These are phyloP conservation scores for Sebastes trivittatus DNA, from an alignment of 2,797 vertebrate genomes.

Conservation along the genomic window DNA sequence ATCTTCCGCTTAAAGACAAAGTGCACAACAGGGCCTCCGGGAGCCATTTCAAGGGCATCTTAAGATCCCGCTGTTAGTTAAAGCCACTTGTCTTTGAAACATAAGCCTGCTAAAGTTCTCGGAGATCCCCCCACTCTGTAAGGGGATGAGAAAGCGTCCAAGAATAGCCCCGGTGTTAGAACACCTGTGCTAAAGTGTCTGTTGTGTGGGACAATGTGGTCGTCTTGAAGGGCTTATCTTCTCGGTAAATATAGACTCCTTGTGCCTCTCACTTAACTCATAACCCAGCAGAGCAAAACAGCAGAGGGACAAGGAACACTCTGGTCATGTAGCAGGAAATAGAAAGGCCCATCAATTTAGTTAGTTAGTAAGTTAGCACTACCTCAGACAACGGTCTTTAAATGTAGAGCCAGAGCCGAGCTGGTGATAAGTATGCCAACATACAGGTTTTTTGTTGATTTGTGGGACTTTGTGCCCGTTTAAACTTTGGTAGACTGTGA, in stretches of 20 bases:
- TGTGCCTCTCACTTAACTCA: slow-evolving; percentile 29
- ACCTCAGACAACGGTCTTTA: background rate
- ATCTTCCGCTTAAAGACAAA: slow-evolving; percentile 74
- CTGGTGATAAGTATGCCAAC: background rate
- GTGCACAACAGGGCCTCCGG: slow-evolving; percentile 62
- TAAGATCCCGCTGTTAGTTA: slow-evolving; percentile 74
- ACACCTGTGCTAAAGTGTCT: slow-evolving; percentile 77
- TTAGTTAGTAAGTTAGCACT: background rate
- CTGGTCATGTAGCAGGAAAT: background rate
- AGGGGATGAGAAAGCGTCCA: slow-evolving; percentile 69
- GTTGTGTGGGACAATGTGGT: slow-evolving; percentile 77
- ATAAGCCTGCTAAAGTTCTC: slow-evolving; percentile 73
- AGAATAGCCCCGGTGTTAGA: slow-evolving; percentile 63
- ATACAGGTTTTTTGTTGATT: background rate
- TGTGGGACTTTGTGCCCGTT: background rate
- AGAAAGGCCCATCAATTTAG: background rate
- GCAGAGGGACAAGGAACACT: background rate
- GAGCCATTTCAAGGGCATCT: slow-evolving; percentile 75
- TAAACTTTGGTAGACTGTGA: background rate
- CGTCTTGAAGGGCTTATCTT: slow-evolving; percentile 63
- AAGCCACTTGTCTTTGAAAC: slow-evolving; percentile 83
- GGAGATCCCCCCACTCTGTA: slow-evolving; percentile 69
- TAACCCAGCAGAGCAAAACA: slow-evolving; percentile 26
- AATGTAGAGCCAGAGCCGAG: background rate
- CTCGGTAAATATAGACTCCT: slow-evolving; percentile 60